Evolutionary conservation across 1,140 invertebrate genomes (phyloP).

Genomic region (Leptoteleia sp.): DNA sequence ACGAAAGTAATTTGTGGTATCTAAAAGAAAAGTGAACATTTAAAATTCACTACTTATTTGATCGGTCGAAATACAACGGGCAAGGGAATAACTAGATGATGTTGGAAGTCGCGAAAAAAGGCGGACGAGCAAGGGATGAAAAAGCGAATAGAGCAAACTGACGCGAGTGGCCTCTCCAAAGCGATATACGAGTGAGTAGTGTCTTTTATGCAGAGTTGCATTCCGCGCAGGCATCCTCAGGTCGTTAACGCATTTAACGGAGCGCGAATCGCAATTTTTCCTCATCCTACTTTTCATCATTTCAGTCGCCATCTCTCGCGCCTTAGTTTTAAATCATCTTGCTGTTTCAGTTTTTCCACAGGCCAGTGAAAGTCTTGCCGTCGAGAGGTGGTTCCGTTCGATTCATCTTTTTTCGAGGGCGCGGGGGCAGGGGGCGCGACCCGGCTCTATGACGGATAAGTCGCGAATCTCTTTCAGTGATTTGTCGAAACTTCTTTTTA

Average conservation of each 20-base stretch:
- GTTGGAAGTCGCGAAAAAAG: conserved; percentile 4
- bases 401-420: conserved; percentile 37
- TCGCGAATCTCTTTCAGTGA: conserved; percentile 33
- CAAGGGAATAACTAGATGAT: too few relatives aligned
- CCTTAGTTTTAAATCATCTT: conserved; percentile 32
- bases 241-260: conserved; percentile 75
- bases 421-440: background rate
- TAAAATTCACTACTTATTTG: too few relatives aligned
- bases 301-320: conserved; percentile 40
- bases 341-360: conserved; percentile 43
- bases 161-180: conserved; percentile 32
- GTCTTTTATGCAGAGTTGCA: conserved; percentile 56
- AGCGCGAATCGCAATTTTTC: conserved; percentile 69
- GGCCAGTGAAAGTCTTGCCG: conserved; percentile 50
- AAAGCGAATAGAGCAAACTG: conserved; percentile 40
- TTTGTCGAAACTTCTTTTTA: conserved; percentile 44
- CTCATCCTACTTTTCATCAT: conserved; percentile 52
- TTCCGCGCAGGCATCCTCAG: conserved; percentile 54
- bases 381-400: conserved; percentile 35
- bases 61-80: too few relatives aligned
- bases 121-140: conserved; percentile 54
- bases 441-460: conserved; percentile 29
- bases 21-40: too few relatives aligned
- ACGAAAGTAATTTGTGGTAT: too few relatives aligned
- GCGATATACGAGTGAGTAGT: conserved; percentile 35